Percentiles rank a stretch among this genome's conserved stretches.
These are phyloP conservation scores for Dunckerocampus dactyliophorus DNA, from an alignment of 2,113 vertebrate genomes.

Conservation along the genomic window DNA sequence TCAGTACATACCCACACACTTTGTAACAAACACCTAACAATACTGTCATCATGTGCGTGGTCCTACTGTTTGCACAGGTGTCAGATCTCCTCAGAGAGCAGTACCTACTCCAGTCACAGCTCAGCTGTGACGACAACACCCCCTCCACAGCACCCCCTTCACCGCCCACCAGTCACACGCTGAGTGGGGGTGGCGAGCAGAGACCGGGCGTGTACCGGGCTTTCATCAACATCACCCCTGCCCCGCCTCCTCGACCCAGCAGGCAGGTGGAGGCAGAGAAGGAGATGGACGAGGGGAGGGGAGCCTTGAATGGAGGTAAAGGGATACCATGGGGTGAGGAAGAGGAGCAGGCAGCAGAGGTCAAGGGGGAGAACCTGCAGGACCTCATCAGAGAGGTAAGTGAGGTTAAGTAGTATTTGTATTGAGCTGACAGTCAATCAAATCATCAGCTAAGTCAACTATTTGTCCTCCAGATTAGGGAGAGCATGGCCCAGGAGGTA, in stretches of 20 bases:
- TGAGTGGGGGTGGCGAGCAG: conserved; percentile 7
- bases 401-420: neutral
- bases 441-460: neutral
- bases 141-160: conserved; percentile 75
- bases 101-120: conserved; percentile 84
- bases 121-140: conserved; percentile 64
- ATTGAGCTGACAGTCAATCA: neutral
- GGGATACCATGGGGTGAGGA: conserved; percentile 1
- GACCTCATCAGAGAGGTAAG: conserved; percentile 87
- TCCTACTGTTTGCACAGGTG: conserved; percentile 70
- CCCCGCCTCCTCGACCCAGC: conserved; percentile 71
- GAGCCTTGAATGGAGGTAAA: neutral
- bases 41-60: neutral
- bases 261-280: conserved; percentile 10
- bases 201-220: conserved; percentile 79
- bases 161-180: conserved; percentile 75
- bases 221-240: conserved; percentile 83
- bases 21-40: neutral
- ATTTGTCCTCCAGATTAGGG: conserved; percentile 80
- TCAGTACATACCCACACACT: conserved; percentile 60
- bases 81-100: conserved; percentile 90
- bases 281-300: neutral
- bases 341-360: conserved; percentile 13
- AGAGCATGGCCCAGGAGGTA: conserved; percentile 87
- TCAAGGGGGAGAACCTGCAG: conserved; percentile 74